Base-by-base conservation (phyloP, 1,140 invertebrate genomes). In the Medauroidea extradentata region DNA sequence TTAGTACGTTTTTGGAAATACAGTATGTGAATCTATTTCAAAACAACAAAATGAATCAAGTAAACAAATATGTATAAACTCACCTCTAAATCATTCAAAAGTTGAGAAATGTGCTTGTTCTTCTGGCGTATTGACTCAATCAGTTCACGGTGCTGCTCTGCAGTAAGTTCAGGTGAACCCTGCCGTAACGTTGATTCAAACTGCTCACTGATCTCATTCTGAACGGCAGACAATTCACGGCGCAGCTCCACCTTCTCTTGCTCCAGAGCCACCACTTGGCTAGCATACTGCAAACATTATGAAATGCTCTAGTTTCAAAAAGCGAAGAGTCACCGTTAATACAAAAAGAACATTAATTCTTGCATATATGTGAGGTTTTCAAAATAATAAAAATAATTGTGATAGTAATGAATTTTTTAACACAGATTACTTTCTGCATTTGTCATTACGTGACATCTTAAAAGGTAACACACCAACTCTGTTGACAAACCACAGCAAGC, bases 101-200 rank as follows among this genome's bases (percentile, higher is more conserved):
- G 70, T 66, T 83, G 82, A 57, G 80, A 80, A 19, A 88, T 85
- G 65, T 88, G 85, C 63, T 78, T 80, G 71, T 86, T 87, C 69
- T 85, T 87, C 54, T 77, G 76, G 38, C 78, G 73, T 7, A 85
- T 63, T 49, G 77, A 71, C 58, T 82, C 79, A 60, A 80, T 75
- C 18, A 84, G 67, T 59, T 82, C 76, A 43, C 73, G 74, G 61
- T 78, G 74, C n/a, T 70, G 73, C 48, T 72, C 74, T 18, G 65
- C 59, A n/a, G 63, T 60, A 14, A 64, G 58, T 21, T 63, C 62
- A 3, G 53, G 54, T 41, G 55, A 62, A 16, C 50, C 54, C 44
- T 34, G 54, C 42, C 44, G 60, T 39, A 11, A 44, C 27, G 25
- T 60, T n/a, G 58, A 19, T 39, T 68, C 57, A 34, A 61, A 39